A percentile compares a stretch with the other conserved stretches of the same genome.
Evolutionary conservation across 2,113 vertebrate genomes (phyloP).

Genomic region (Oreochromis aureus): DNA sequence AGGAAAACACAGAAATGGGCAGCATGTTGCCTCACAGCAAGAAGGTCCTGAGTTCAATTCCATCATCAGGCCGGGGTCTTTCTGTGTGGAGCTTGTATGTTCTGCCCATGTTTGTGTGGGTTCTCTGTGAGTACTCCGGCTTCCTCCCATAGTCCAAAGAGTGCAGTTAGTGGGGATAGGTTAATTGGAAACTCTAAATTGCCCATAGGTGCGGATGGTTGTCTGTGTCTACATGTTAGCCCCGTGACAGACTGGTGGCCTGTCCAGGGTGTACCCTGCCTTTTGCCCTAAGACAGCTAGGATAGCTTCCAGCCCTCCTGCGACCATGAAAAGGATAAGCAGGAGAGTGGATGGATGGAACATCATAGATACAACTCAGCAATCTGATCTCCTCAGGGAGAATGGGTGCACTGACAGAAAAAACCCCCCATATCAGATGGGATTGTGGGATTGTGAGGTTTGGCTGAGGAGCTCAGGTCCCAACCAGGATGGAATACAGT

Average conservation of each 20-base stretch:
- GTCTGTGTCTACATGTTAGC: neutral
- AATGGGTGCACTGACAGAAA: neutral
- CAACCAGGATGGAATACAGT: neutral
- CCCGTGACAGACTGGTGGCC: neutral
- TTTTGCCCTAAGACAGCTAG: neutral
- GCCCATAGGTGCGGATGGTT: neutral
- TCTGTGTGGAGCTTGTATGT: neutral
- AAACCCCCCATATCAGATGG: rapidly evolving
- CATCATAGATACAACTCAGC: neutral
- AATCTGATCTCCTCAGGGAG: neutral
- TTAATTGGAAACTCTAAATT: neutral
- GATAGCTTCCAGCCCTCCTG: neutral
- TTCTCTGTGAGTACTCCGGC: neutral
- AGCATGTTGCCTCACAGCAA: neutral
- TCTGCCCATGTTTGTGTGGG: neutral
- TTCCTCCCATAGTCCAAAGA: neutral
- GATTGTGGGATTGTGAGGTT: neutral
- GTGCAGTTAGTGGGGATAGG: neutral
- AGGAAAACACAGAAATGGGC: neutral
- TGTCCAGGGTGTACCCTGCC: neutral
- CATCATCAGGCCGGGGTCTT: neutral
- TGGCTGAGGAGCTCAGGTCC: neutral
- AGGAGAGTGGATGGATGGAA: neutral
- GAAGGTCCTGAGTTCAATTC: neutral
- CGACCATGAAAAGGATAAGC: neutral